These are phyloP conservation scores for Turdus rufiventris DNA, from an alignment of 2,113 vertebrate species.

Conservation along the genomic window DNA sequence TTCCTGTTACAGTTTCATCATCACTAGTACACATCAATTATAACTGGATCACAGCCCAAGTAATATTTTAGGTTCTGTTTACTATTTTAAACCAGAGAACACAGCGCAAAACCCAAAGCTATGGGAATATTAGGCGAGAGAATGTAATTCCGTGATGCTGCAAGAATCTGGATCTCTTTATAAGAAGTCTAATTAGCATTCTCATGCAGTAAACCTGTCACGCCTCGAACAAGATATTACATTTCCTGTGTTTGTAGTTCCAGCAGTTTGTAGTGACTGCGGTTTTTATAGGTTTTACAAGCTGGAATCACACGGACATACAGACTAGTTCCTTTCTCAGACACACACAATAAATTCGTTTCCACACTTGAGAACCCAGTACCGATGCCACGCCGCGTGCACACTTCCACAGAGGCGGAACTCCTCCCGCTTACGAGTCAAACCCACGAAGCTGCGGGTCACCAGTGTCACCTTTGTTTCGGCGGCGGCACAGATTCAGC, in stretches of 20 bases:
- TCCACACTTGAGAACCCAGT: neutral
- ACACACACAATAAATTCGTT: neutral
- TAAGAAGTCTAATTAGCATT: neutral
- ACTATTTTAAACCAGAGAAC: neutral
- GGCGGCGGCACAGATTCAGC: neutral
- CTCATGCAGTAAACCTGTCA: neutral
- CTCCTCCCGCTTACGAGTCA: neutral
- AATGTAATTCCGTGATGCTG: neutral
- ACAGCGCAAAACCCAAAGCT: fast-evolving
- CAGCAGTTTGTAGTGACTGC: neutral
- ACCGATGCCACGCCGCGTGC: neutral
- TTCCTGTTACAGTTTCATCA: neutral
- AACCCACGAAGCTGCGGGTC: neutral
- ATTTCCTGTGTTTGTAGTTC: neutral
- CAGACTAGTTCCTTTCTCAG: fast-evolving
- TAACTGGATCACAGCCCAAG: neutral
- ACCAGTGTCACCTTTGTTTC: neutral
- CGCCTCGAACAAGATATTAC: neutral
- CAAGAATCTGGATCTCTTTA: neutral
- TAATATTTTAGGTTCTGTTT: neutral
- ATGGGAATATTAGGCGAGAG: neutral
- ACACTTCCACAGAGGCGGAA: neutral
- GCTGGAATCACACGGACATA: neutral
- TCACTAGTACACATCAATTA: neutral
- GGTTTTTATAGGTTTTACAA: neutral